Conservation (phyloP, 2,113 vertebrate genomes). For the Porphyrio hochstetteri region DNA sequence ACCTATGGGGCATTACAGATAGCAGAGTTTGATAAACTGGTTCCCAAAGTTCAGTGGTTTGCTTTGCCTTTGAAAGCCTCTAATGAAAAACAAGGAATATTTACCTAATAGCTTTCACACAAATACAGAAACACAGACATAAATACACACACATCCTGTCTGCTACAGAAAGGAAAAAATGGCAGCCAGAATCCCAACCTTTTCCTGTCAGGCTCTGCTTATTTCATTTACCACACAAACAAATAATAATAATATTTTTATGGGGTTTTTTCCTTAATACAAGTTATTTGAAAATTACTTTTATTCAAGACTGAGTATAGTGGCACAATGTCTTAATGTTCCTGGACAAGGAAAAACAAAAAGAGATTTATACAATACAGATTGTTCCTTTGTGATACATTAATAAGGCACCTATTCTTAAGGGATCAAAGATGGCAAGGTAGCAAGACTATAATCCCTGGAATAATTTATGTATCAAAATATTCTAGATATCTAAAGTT, state of each 20-base stretch:
- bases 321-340: background rate
- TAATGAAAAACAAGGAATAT: background rate
- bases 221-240: background rate
- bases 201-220: background rate
- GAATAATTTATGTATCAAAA: background rate
- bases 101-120: background rate
- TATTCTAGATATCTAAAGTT: background rate
- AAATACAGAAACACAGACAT: background rate
- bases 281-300: background rate
- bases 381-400: background rate
- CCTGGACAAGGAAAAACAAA: background rate
- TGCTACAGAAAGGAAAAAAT: constrained; percentile 14
- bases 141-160: background rate
- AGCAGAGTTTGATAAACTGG: background rate
- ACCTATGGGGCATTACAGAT: background rate
- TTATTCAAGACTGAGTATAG: background rate
- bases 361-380: background rate
- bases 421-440: background rate
- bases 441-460: background rate
- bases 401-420: background rate
- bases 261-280: background rate
- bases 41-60: background rate
- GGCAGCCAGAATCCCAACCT: background rate
- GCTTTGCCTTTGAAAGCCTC: constrained; percentile 1
- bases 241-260: background rate